phyloP scores from a whole-genome alignment of 2,797 vertebrate genomes.

The Amblyraja radiata region DNA sequence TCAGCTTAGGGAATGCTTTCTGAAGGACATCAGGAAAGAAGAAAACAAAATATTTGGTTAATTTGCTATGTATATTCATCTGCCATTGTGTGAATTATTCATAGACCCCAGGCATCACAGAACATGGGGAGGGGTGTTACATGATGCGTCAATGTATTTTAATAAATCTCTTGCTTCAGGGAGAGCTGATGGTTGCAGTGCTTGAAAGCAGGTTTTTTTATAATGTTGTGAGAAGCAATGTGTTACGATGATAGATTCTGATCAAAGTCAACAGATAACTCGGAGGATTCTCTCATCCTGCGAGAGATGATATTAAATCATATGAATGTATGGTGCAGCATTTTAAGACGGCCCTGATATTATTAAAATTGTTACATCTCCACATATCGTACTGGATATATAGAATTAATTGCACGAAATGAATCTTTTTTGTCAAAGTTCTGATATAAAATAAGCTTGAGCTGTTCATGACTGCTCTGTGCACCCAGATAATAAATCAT shows the following conservation, averaged over 20 bases:
- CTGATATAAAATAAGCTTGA: neutral
- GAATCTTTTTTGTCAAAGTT: neutral
- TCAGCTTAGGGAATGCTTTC: neutral
- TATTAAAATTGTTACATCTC: neutral
- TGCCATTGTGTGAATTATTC: conserved; percentile 30
- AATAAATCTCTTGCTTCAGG: conserved; percentile 28
- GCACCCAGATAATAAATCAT: neutral
- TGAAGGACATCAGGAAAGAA: neutral
- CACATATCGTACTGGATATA: neutral
- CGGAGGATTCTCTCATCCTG: neutral
- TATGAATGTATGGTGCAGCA: neutral
- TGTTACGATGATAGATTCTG: neutral
- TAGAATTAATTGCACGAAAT: conserved; percentile 13
- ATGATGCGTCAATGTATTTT: conserved; percentile 13
- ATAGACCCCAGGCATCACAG: neutral
- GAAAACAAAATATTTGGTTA: conserved; percentile 34
- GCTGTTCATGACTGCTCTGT: neutral
- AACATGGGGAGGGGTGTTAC: conserved; percentile 20
- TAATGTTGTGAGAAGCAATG: neutral
- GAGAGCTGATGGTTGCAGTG: conserved; percentile 7
- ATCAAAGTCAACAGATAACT: neutral
- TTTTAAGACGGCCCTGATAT: conserved; percentile 16
- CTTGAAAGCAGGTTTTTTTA: neutral
- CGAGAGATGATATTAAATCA: neutral
- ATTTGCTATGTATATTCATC: conserved; percentile 21